Evolutionary conservation across 1,140 invertebrate species (phyloP), one percentile per base, ranked within the genome.

Genomic region (Proctacanthus coquilletti): DNA sequence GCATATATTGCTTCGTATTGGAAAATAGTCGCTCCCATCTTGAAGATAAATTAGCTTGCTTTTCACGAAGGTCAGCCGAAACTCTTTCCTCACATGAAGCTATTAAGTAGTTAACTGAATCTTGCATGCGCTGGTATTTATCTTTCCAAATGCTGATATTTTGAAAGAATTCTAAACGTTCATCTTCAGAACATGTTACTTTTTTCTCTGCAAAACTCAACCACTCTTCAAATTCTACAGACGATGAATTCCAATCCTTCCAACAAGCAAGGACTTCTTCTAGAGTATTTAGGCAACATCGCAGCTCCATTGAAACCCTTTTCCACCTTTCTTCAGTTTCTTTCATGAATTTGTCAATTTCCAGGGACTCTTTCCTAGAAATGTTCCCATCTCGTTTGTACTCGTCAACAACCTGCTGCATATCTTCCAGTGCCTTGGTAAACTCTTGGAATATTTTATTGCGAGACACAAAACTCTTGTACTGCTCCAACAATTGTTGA

Each of bases 371-470:
- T 46, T 77, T 72, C 48, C 73, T 69, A 69, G 80, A 75, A 34
- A 86, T 71, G 61, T 80, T 74, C 44, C 81, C 82, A 30, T 88
- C 82, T 46, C 75, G 74, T 64, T 89, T 92, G 52, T 89, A 94
- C 49, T 86, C 84, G 30, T 92, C 85, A 21, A 84, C 78, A 30
- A 89, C 82, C 52, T 86, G 80, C 61, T 91, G 84, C 72, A 92
- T 88, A 51, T 93, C 85, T 42, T 81, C 65, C 51, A 80, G 91
- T 14, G 86, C 85, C 66, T 85, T 86, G 51, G 92, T 85, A 63
- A 93, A 93, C 63, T 89, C 86, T 60, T 92, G 83, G 65, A 93
- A 91, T 48, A 95, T 84, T 58, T 85, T 79, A 61, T 88, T 89
- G 46, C 75, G 75, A 3, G 84, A 84, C 10, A 94, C 87, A 65